A percentile compares a stretch with the other conserved stretches of the same genome.
Conservation (phyloP, 2,113 vertebrate species). For the Pandion haliaetus region DNA sequence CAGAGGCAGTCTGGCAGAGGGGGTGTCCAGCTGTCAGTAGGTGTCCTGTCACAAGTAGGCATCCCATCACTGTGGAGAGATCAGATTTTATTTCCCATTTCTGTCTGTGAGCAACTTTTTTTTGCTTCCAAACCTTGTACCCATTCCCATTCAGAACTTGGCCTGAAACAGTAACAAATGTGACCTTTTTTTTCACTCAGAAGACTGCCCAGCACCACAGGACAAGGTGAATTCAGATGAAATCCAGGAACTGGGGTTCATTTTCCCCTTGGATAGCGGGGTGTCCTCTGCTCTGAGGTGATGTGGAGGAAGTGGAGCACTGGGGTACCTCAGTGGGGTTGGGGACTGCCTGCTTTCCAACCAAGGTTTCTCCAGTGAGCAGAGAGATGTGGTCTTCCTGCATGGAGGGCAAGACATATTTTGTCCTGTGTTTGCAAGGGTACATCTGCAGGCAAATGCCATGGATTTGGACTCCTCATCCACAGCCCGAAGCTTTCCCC, state of each 20-base stretch:
- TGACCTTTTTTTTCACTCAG: neutral
- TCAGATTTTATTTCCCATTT: neutral
- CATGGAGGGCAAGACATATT: neutral
- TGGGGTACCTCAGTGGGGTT: fast-evolving
- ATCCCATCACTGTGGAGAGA: neutral
- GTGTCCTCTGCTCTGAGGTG: neutral
- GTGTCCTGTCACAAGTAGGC: neutral
- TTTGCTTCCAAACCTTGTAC: neutral
- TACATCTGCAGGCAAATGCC: neutral
- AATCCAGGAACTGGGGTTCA: neutral
- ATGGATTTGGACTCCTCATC: neutral
- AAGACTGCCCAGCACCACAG: neutral
- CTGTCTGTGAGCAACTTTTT: neutral
- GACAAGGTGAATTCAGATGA: neutral
- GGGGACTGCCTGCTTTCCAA: neutral
- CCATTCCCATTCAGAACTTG: neutral
- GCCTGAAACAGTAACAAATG: neutral
- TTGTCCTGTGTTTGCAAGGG: neutral
- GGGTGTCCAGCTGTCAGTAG: neutral
- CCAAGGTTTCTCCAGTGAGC: neutral
- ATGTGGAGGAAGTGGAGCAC: neutral
- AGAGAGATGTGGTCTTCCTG: neutral
- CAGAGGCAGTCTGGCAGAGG: neutral
- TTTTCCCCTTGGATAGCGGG: neutral
- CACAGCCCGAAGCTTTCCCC: neutral